These are phyloP conservation scores for Troides helena DNA, from an alignment of 2,888 invertebrate species.

Conservation along the genomic window DNA sequence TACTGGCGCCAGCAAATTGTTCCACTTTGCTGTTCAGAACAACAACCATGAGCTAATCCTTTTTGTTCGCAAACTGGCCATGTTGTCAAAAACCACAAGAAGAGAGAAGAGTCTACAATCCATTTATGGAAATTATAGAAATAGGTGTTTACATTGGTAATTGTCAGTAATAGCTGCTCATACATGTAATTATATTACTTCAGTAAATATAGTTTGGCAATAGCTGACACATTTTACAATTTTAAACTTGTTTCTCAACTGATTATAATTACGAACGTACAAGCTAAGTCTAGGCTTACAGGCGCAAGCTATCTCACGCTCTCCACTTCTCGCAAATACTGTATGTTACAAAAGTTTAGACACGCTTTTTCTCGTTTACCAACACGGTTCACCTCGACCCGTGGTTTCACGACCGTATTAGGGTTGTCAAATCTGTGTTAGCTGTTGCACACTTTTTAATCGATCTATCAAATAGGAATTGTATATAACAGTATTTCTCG, in stretches of 20 bases:
- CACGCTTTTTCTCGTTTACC: slow-evolving; percentile 40
- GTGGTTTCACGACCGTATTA: slow-evolving; percentile 32
- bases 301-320: slow-evolving; percentile 21
- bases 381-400: slow-evolving; percentile 33
- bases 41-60: no score
- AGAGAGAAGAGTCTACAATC: no score
- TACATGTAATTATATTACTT: neutral
- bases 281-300: slow-evolving; percentile 4
- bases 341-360: slow-evolving; percentile 28
- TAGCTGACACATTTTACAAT: slow-evolving; percentile 5
- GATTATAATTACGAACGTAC: slow-evolving; percentile 7
- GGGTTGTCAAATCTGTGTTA: slow-evolving; percentile 28
- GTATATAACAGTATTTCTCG: no score
- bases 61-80: no score
- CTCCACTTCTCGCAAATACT: slow-evolving; percentile 13
- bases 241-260: slow-evolving; percentile 14
- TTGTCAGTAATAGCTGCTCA: neutral
- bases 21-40: no score
- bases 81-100: no score
- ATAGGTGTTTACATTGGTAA: no score
- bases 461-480: neutral
- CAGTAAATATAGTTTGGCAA: neutral
- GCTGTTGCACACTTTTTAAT: neutral
- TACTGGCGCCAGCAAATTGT: no score
- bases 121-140: no score